Evolutionary conservation across 2,888 invertebrate species (phyloP).

Genomic region (Phytoseiulus persimilis): DNA sequence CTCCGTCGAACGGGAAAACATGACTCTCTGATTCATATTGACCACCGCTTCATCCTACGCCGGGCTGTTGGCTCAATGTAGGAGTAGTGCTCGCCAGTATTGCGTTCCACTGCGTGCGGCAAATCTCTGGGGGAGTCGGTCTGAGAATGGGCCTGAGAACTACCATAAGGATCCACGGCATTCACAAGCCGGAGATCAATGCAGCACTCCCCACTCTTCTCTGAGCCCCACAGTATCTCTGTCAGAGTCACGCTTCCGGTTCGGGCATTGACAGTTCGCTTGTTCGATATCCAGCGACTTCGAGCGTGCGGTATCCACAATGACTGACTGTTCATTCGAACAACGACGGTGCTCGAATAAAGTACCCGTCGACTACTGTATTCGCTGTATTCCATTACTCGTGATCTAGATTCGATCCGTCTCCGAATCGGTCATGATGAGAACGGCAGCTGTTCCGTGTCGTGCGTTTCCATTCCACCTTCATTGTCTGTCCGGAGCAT

Average conservation of each 20-base stretch:
- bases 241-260: not conserved
- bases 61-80: not conserved
- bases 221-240: not conserved
- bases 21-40: not conserved
- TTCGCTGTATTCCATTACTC: not conserved
- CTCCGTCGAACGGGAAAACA: not conserved
- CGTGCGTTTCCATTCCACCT: not conserved
- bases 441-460: conserved; percentile 5
- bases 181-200: not conserved
- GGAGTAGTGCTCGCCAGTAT: not conserved
- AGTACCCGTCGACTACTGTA: not conserved
- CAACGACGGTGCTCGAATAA: not conserved
- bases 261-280: not conserved
- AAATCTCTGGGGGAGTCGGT: not conserved
- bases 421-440: not conserved
- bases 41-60: not conserved
- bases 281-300: not conserved
- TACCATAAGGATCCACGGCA: not conserved
- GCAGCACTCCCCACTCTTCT: not conserved
- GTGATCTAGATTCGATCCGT: not conserved
- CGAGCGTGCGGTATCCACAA: not conserved
- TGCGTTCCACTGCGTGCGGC: not conserved
- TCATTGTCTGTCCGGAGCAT: not conserved
- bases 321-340: not conserved
- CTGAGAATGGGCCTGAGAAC: not conserved